Percentiles rank a stretch among this genome's conserved stretches.
phyloP scores from a whole-genome alignment of 2,888 invertebrate species.

The Deilephila porcellus region DNA sequence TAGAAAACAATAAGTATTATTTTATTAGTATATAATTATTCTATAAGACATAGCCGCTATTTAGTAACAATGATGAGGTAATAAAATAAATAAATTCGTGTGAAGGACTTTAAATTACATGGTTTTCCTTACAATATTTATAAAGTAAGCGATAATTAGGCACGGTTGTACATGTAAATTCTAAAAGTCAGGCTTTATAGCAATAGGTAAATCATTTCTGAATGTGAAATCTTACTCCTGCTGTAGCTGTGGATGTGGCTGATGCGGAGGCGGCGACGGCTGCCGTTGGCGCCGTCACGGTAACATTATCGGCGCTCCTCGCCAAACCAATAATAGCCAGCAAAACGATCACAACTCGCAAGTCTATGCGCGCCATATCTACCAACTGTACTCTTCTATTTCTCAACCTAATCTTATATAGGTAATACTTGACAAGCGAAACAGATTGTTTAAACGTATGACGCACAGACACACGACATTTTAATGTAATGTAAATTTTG shows the following conservation, averaged over 20 bases:
- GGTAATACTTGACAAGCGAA: constrained; percentile 39
- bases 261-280: not conserved
- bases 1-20: too few species aligned
- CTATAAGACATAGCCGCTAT: too few species aligned
- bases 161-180: too few species aligned
- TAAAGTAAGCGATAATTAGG: too few species aligned
- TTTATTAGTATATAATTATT: too few species aligned
- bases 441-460: constrained; percentile 36
- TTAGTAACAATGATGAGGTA: too few species aligned
- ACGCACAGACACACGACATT: constrained; percentile 27
- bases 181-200: not conserved
- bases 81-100: too few species aligned
- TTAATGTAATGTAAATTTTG: constrained; percentile 26
- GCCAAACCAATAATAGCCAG: constrained; percentile 44
- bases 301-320: constrained; percentile 45
- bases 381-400: constrained; percentile 37
- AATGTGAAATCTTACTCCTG: not conserved
- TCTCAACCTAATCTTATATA: constrained; percentile 45
- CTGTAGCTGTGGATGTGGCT: not conserved
- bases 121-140: too few species aligned
- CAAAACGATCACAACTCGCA: constrained; percentile 47
- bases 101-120: too few species aligned
- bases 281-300: constrained; percentile 32
- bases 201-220: not conserved
- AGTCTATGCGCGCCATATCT: constrained; percentile 48